Percentiles rank a stretch among this genome's conserved stretches.
phyloP scores from a whole-genome alignment of 1,140 invertebrate species.

The Cepaea nemoralis region DNA sequence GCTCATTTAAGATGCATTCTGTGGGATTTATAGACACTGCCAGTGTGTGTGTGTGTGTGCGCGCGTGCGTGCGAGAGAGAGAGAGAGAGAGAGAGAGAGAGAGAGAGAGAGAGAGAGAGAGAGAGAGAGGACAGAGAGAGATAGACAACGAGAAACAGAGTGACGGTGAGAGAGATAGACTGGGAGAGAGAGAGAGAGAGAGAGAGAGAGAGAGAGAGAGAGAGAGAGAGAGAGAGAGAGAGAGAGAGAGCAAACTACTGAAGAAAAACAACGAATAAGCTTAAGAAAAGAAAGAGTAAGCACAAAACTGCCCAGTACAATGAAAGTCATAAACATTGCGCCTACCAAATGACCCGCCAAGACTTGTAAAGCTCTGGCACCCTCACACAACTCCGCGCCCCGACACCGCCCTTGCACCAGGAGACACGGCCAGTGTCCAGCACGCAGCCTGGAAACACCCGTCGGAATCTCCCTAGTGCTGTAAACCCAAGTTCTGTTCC shows the following conservation, averaged over 20 bases:
- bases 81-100: too few relatives aligned
- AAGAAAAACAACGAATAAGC: too few relatives aligned
- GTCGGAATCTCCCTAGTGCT: background rate
- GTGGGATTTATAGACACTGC: background rate
- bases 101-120: too few relatives aligned
- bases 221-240: constrained; percentile 10
- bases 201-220: constrained; percentile 23
- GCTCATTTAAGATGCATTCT: too few relatives aligned
- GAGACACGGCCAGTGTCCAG: background rate
- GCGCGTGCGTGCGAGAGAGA: too few relatives aligned
- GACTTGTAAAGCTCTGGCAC: background rate
- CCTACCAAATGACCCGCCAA: background rate
- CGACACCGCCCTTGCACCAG: background rate
- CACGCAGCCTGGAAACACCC: background rate
- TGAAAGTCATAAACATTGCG: background rate
- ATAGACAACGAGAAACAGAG: too few relatives aligned
- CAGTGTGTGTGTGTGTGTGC: too few relatives aligned
- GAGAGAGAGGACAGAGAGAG: too few relatives aligned
- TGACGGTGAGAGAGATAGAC: too few relatives aligned
- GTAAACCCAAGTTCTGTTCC: background rate
- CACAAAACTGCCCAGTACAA: background rate
- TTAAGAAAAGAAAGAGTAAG: too few relatives aligned
- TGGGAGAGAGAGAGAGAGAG: constrained; percentile 23
- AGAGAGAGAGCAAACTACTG: too few relatives aligned
- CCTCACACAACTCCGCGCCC: background rate